A percentile compares a stretch with the other conserved stretches of the same genome.
phyloP scores from a whole-genome alignment of 2,797 vertebrate genomes.

The Silurus lanzhouensis region DNA sequence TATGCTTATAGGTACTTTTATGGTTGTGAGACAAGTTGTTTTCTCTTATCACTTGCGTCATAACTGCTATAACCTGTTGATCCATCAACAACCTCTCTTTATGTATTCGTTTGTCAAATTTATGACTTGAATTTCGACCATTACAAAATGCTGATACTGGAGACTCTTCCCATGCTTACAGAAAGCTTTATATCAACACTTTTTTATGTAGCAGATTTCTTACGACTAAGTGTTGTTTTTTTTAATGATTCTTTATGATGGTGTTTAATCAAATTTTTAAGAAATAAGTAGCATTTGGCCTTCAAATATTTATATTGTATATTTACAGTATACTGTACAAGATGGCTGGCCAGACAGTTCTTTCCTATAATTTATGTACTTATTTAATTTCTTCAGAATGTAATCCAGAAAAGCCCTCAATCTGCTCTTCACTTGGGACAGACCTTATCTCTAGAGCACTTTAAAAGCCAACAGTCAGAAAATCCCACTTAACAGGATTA shows the following conservation, averaged over 20 bases:
- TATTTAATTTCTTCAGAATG: background rate
- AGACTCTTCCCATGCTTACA: background rate
- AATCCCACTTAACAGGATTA: background rate
- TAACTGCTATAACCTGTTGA: background rate
- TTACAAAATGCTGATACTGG: background rate
- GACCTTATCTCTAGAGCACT: background rate
- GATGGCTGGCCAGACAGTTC: background rate
- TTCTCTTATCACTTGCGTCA: background rate
- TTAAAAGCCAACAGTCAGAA: background rate
- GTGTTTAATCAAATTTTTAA: background rate
- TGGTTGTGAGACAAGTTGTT: background rate
- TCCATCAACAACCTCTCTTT: background rate
- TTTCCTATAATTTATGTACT: background rate
- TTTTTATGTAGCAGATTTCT: background rate
- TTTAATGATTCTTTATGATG: background rate
- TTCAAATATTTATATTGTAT: background rate
- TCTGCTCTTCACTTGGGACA: background rate
- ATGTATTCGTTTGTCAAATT: background rate
- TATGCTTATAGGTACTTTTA: background rate
- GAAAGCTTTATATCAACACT: background rate
- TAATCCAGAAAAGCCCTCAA: background rate
- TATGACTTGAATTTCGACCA: background rate
- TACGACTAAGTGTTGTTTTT: background rate
- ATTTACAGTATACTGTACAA: background rate
- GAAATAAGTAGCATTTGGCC: background rate